A percentile compares a stretch with the other conserved stretches of the same genome.
phyloP scores from a whole-genome alignment of 1,140 invertebrate genomes.

The Cherax quadricarinatus region DNA sequence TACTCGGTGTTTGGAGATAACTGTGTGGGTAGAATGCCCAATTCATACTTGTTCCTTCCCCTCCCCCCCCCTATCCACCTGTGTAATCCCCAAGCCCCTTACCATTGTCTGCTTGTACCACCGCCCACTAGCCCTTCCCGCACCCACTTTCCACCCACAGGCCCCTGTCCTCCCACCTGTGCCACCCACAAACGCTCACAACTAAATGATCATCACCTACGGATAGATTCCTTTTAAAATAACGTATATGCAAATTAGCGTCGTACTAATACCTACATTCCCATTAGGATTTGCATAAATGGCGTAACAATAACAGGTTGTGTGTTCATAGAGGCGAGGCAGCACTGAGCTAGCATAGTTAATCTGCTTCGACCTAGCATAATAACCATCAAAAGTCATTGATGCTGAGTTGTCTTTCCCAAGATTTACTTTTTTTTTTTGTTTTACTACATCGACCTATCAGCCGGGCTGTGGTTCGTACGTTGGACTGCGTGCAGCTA shows the following conservation, averaged over 20 bases:
- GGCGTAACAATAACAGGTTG: not conserved
- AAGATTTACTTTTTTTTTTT: too few species aligned
- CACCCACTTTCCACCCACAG: not conserved
- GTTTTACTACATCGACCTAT: too few species aligned
- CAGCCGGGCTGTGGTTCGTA: too few species aligned
- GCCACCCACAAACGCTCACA: too few species aligned
- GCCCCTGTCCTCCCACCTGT: not conserved
- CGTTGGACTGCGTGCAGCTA: too few species aligned
- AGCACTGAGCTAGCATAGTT: not conserved
- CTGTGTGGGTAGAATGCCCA: slow-evolving; percentile 30
- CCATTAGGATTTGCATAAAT: not conserved
- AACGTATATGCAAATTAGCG: not conserved
- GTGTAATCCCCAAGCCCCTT: not conserved
- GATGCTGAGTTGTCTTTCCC: too few species aligned
- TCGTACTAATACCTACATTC: not conserved
- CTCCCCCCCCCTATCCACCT: not conserved
- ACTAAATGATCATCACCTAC: not conserved
- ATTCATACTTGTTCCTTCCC: not conserved
- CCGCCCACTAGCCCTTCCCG: not conserved
- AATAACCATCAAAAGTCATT: too few species aligned
- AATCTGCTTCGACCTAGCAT: too few species aligned
- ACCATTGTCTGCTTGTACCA: not conserved
- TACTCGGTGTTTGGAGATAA: slow-evolving; percentile 34
- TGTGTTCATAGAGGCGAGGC: not conserved
- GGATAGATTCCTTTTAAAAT: not conserved